phyloP scores from a whole-genome alignment of 1,140 invertebrate genomes.

The Scaptomyza hsui region DNA sequence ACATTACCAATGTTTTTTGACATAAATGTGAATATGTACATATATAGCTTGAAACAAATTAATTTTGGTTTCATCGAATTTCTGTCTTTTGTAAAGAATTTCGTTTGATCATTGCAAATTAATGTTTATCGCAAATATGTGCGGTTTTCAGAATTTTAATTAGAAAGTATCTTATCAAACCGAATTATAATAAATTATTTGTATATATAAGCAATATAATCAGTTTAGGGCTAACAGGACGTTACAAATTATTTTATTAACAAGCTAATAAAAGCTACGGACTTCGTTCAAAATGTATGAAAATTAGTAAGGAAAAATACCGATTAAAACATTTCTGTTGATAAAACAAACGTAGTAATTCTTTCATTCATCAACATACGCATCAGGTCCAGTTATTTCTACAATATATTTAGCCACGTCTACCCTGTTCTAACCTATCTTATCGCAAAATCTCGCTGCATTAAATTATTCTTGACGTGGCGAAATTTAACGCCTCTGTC shows the following conservation, averaged over 20 bases:
- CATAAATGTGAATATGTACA: background rate
- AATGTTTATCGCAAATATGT: no score
- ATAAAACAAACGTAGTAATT: no score
- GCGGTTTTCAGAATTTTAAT: slow-evolving; percentile 14
- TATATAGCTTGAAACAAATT: background rate
- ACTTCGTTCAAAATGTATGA: no score
- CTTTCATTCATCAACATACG: no score
- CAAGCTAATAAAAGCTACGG: no score
- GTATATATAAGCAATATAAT: slow-evolving; percentile 37
- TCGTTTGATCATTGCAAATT: background rate
- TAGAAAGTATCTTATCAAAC: slow-evolving; percentile 33
- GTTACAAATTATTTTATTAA: no score
- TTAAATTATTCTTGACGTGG: slow-evolving; percentile 47
- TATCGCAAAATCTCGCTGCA: no score
- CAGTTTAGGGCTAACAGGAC: no score
- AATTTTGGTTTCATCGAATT: no score
- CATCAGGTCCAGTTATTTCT: no score
- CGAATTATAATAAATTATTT: slow-evolving; percentile 3
- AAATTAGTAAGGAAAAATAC: no score
- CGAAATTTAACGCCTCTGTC: background rate
- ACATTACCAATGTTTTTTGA: background rate
- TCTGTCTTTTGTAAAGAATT: background rate
- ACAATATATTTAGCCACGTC: background rate
- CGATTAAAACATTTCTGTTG: no score
- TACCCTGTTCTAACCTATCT: background rate